Evolutionary conservation across 1,140 invertebrate genomes (phyloP).

Genomic region (Leptonema lineaticorne): DNA sequence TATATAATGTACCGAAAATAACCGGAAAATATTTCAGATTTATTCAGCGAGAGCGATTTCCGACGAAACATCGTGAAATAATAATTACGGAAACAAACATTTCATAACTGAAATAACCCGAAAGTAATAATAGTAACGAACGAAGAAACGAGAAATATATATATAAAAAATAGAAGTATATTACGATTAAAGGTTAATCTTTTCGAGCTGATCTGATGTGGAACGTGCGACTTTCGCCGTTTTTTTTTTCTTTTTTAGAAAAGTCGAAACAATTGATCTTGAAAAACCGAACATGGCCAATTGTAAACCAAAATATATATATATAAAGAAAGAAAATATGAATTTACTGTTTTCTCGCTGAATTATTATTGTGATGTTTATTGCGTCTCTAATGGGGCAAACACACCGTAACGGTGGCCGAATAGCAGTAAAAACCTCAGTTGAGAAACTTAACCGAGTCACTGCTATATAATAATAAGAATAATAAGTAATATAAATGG

Average conservation of each 20-base stretch:
- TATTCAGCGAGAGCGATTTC: background rate
- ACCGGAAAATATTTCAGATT: too few relatives aligned
- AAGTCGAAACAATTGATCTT: conserved; percentile 9
- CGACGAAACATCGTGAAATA: background rate
- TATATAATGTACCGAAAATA: too few relatives aligned
- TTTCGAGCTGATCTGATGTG: conserved; percentile 17
- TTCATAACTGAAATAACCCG: background rate
- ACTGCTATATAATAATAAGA: background rate
- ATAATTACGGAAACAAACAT: background rate
- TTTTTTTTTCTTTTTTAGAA: too few relatives aligned
- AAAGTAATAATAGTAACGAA: background rate
- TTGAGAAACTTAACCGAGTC: background rate
- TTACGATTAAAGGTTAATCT: conserved; percentile 19
- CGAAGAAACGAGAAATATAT: background rate
- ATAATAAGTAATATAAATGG: too few relatives aligned
- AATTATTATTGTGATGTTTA: conserved; percentile 1
- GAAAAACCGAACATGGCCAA: too few relatives aligned
- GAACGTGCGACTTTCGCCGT: conserved; percentile 22
- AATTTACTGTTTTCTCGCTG: background rate
- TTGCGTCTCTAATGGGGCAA: background rate
- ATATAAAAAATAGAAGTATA: background rate
- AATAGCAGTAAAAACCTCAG: background rate
- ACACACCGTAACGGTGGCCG: background rate
- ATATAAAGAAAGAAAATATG: background rate
- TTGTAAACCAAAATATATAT: background rate